Evolutionary conservation across 2,888 invertebrate genomes (phyloP).

Genomic region (Lottia gigantea): DNA sequence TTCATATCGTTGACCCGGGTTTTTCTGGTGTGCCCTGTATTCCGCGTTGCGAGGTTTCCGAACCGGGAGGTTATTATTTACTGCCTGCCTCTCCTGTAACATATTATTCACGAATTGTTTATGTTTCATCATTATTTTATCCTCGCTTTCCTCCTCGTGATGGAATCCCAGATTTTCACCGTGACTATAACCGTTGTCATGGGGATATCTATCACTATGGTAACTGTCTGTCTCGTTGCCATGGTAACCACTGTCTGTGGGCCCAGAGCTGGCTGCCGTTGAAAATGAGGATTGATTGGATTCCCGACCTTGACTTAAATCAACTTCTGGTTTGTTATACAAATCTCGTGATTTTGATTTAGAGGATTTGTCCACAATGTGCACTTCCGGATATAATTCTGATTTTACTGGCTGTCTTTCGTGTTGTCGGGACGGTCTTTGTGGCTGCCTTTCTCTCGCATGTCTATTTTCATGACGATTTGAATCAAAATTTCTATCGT

Average conservation of each 20-base stretch:
- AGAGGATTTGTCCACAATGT: slow-evolving; percentile 9
- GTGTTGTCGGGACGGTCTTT: neutral
- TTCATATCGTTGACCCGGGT: too few relatives aligned
- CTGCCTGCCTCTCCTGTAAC: slow-evolving; percentile 11
- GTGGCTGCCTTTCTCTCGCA: neutral
- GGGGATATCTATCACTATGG: slow-evolving; percentile 20
- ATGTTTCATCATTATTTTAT: slow-evolving; percentile 38
- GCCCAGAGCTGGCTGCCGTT: slow-evolving; percentile 25
- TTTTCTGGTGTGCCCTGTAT: too few relatives aligned
- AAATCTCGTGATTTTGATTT: slow-evolving; percentile 1
- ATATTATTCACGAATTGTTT: slow-evolving; percentile 39
- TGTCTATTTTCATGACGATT: neutral
- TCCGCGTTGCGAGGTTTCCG: too few relatives aligned
- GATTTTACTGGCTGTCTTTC: neutral
- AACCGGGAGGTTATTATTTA: too few relatives aligned
- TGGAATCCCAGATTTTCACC: slow-evolving; percentile 32
- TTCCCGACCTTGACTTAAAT: slow-evolving; percentile 24
- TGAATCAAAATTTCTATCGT: neutral
- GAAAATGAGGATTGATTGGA: slow-evolving; percentile 35
- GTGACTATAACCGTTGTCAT: slow-evolving; percentile 12
- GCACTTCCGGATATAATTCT: slow-evolving; percentile 11
- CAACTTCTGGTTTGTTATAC: slow-evolving; percentile 13
- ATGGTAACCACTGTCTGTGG: slow-evolving; percentile 36
- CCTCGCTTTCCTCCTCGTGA: slow-evolving; percentile 25
- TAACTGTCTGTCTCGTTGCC: slow-evolving; percentile 28